These are phyloP conservation scores for Dasyurus viverrinus DNA, from an alignment of 2,113 vertebrate species.

Conservation along the genomic window DNA sequence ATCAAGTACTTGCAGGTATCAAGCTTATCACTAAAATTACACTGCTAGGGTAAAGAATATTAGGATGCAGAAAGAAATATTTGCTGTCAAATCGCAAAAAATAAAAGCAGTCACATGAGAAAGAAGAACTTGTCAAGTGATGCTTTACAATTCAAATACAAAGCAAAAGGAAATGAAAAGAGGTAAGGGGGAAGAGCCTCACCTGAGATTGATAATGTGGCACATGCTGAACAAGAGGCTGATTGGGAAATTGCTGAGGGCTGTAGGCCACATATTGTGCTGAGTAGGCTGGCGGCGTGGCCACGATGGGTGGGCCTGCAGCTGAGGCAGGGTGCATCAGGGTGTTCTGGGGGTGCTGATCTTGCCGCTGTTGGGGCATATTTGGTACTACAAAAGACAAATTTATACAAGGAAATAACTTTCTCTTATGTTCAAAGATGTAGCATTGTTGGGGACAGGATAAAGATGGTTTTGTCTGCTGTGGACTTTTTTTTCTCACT, in stretches of 20 bases:
- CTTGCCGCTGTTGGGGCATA: constrained; percentile 97
- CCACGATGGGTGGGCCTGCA: constrained; percentile 96
- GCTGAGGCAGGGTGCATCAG: constrained; percentile 98
- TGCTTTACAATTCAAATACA: neutral
- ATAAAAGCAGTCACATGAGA: neutral
- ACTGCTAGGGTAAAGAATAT: neutral
- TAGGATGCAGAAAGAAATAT: neutral
- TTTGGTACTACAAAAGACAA: constrained; percentile 90
- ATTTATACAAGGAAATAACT: constrained; percentile 3
- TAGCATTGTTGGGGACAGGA: neutral
- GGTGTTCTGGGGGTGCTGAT: constrained; percentile 96
- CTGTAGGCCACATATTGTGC: constrained; percentile 97
- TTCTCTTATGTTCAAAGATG: neutral
- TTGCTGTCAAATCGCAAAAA: neutral
- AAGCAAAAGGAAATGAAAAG: neutral
- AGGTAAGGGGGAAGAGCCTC: constrained; percentile 42
- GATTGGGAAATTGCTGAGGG: constrained; percentile 97
- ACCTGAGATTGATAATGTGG: constrained; percentile 98
- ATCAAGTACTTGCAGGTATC: neutral
- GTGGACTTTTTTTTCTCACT: too few species aligned
- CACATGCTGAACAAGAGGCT: constrained; percentile 96
- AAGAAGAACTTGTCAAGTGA: neutral
- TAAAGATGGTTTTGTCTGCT: neutral
- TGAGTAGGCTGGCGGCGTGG: constrained; percentile 93
- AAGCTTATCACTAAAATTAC: neutral